Percentiles rank a stretch among this genome's conserved stretches.
These are phyloP conservation scores for Ptyas mucosa DNA, from an alignment of 2,113 vertebrate species.

Conservation along the genomic window DNA sequence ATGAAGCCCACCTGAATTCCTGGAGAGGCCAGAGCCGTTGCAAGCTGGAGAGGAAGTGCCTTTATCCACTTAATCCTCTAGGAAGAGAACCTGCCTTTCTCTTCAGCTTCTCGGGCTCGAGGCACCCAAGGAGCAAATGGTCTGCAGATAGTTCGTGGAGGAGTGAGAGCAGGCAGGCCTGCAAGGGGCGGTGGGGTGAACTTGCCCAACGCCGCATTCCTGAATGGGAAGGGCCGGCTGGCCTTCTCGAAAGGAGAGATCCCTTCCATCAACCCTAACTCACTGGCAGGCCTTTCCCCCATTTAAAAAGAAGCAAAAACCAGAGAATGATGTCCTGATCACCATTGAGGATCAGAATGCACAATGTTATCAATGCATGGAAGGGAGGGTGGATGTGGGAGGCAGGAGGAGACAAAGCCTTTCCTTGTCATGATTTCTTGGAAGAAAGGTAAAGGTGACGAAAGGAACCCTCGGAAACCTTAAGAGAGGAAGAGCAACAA, in stretches of 20 bases:
- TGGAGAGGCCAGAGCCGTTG: neutral
- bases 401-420: too few relatives aligned
- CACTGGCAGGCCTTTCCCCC: too few relatives aligned
- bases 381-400: too few relatives aligned
- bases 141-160: neutral
- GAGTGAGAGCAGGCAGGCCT: accelerated
- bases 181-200: too few relatives aligned
- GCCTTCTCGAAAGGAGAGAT: neutral
- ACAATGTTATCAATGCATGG: neutral
- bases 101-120: neutral
- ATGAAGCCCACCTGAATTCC: neutral
- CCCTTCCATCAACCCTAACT: neutral
- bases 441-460: too few relatives aligned
- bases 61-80: neutral
- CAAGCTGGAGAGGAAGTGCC: neutral
- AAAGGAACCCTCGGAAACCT: too few relatives aligned
- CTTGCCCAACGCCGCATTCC: too few relatives aligned
- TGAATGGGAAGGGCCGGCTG: neutral
- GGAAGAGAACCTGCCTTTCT: neutral
- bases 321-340: neutral
- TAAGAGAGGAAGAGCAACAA: too few relatives aligned
- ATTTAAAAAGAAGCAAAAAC: neutral
- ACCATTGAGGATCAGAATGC: neutral
- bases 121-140: too few relatives aligned
- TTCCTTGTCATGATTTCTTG: neutral